A percentile compares a stretch with the other conserved stretches of the same genome.
Evolutionary conservation across 53 echinoderm and acorn worm species (phyloP).

Genomic region (Echinarachnius parma): DNA sequence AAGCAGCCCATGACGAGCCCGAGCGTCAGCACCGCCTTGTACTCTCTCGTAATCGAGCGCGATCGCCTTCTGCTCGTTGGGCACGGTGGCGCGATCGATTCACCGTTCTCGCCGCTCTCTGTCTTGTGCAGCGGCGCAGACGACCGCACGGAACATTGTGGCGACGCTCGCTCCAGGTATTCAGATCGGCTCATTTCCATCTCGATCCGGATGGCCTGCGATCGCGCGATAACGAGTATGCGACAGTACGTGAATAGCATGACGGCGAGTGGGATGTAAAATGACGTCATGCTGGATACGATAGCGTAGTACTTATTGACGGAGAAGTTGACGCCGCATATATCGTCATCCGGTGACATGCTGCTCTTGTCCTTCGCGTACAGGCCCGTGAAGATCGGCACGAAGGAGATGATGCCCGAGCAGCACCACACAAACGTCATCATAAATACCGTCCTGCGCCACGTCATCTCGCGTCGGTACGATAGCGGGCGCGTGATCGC

Average conservation of each 20-base stretch:
- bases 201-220: constrained; percentile 51
- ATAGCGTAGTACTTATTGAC: constrained; percentile 54
- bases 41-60: constrained; percentile 46
- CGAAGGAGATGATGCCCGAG: constrained; percentile 58
- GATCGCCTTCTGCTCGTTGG: constrained; percentile 24
- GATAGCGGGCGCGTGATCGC: constrained; percentile 58
- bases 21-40: constrained; percentile 60
- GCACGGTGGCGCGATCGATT: constrained; percentile 3
- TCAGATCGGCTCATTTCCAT: constrained; percentile 34
- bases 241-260: constrained; percentile 65
- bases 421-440: constrained; percentile 59
- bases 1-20: constrained; percentile 66
- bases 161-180: constrained; percentile 14
- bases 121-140: constrained; percentile 1
- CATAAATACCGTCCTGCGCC: constrained; percentile 43
- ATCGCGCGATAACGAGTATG: constrained; percentile 57
- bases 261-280: constrained; percentile 53
- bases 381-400: constrained; percentile 58
- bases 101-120: neutral
- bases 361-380: constrained; percentile 19
- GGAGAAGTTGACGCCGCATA: constrained; percentile 56
- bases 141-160: constrained; percentile 11
- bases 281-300: constrained; percentile 59
- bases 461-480: constrained; percentile 45
- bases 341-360: constrained; percentile 12